Percentiles rank a stretch among this genome's conserved stretches.
Evolutionary conservation across 2,113 vertebrate species (phyloP).

Genomic region (Clupea harengus): DNA sequence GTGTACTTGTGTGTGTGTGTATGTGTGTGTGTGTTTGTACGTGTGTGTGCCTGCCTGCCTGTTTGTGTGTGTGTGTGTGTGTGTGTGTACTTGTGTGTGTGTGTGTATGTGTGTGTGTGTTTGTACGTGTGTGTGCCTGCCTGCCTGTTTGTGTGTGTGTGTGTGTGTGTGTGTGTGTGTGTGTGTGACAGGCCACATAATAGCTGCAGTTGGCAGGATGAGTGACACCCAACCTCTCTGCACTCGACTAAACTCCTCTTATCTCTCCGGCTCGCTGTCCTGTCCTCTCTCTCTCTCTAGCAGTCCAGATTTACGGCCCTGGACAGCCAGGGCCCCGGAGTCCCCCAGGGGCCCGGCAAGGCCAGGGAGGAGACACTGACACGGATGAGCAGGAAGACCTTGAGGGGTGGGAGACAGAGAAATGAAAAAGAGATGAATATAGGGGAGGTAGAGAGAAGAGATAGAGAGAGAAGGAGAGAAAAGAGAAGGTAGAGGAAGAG

Average conservation of each 20-base stretch:
- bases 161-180: constrained; percentile 1
- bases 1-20: background rate
- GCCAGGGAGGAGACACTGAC: background rate
- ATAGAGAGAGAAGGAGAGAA: background rate
- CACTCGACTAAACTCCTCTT: background rate
- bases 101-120: background rate
- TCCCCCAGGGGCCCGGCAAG: background rate
- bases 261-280: background rate
- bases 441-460: background rate
- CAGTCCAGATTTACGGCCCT: background rate
- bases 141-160: background rate
- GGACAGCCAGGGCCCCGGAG: background rate
- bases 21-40: background rate
- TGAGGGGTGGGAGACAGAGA: background rate
- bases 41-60: background rate
- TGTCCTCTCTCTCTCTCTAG: background rate
- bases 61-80: background rate
- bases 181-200: background rate
- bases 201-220: background rate
- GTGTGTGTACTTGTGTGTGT: background rate
- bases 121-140: background rate
- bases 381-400: background rate
- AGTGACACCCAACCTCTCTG: background rate
- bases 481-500: background rate
- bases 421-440: background rate